Conservation (phyloP, 2,113 vertebrate species). For the Sarotherodon lohbergeri region DNA sequence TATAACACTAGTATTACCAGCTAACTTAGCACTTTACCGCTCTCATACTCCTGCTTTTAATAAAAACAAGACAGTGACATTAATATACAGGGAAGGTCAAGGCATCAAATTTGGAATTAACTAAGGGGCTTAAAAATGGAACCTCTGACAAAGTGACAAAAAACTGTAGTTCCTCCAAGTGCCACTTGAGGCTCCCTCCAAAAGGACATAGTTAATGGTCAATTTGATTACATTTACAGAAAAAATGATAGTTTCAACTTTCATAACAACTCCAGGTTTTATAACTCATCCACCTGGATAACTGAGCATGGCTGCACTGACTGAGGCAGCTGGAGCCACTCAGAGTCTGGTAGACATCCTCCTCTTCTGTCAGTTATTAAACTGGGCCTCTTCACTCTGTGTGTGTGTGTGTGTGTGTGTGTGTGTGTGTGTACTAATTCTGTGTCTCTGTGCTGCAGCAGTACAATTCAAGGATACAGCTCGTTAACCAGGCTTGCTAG, state of each 20-base stretch:
- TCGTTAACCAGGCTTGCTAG: too few relatives aligned
- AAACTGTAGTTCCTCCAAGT: too few relatives aligned
- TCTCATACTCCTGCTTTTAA: not conserved
- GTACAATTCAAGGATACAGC: too few relatives aligned
- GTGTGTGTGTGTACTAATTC: too few relatives aligned
- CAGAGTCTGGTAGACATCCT: not conserved
- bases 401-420: too few relatives aligned
- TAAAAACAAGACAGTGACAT: not conserved
- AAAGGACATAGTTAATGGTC: not conserved
- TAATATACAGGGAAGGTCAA: not conserved
- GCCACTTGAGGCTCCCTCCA: not conserved
- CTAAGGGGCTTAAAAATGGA: not conserved
- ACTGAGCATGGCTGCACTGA: not conserved
- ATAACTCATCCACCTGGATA: not conserved
- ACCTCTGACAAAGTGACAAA: not conserved
- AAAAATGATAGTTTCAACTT: not conserved
- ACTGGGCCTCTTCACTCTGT: too few relatives aligned
- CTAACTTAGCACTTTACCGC: not conserved
- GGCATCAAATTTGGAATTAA: not conserved
- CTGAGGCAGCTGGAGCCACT: not conserved
- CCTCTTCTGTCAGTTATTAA: too few relatives aligned
- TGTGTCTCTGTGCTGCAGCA: too few relatives aligned
- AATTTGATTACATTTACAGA: not conserved
- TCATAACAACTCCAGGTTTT: not conserved
- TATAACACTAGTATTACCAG: not conserved